Percentiles rank a stretch among this genome's conserved stretches.
Evolutionary conservation across 2,113 vertebrate species (phyloP).

Genomic region (Dryoscopus gambensis): DNA sequence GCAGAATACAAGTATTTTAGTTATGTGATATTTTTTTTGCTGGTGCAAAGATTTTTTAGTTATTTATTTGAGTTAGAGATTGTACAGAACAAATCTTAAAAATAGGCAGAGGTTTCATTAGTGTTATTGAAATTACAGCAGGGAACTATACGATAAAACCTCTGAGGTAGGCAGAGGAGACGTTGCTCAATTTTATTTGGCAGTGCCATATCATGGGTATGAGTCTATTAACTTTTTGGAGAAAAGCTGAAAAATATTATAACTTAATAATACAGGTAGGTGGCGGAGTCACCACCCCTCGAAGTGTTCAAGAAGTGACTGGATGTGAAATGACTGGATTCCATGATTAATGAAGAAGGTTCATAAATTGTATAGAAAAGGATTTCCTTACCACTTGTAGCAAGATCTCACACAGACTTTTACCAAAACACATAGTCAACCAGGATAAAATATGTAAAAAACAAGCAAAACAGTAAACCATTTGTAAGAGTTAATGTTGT

Average conservation of each 20-base stretch:
- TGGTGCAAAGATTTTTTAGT: background rate
- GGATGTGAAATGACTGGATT: background rate
- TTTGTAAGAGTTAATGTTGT: background rate
- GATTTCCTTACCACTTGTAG: background rate
- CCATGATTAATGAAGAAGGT: background rate
- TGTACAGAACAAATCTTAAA: background rate
- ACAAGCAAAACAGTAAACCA: background rate
- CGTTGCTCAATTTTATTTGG: background rate
- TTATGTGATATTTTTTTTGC: background rate
- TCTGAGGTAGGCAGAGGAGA: background rate
- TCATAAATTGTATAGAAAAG: background rate
- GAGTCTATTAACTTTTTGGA: background rate
- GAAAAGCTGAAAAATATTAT: background rate
- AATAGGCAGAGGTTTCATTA: background rate
- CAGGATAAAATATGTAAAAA: background rate
- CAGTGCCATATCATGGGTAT: background rate
- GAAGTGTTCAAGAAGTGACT: background rate
- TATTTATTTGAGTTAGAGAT: background rate
- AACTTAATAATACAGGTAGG: background rate
- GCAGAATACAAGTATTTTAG: background rate
- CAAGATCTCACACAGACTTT: background rate
- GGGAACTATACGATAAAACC: background rate
- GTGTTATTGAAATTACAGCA: constrained; percentile 31
- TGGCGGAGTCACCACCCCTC: background rate
- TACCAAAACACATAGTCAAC: background rate